phyloP scores from a whole-genome alignment of 2,888 invertebrate species.

The Drosophila flavopinicola region DNA sequence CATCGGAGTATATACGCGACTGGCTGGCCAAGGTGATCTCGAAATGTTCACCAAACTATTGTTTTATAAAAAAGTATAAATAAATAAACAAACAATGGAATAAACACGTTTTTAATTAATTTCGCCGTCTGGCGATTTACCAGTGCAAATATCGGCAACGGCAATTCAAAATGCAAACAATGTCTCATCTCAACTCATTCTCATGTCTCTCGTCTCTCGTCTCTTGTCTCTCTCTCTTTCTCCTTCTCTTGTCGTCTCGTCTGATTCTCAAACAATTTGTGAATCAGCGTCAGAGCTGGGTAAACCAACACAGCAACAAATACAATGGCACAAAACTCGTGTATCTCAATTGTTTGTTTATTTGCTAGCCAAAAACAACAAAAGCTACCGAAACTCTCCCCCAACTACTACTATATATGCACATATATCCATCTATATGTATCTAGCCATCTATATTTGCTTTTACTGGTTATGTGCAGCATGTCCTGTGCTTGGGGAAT shows the following conservation, averaged over 20 bases:
- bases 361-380: slow-evolving; percentile 77
- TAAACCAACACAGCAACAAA: slow-evolving; percentile 42
- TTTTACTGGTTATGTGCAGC: slow-evolving; percentile 40
- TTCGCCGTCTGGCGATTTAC: slow-evolving; percentile 61
- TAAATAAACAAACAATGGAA: slow-evolving; percentile 5
- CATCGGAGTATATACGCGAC: slow-evolving; percentile 92
- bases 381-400: slow-evolving; percentile 38
- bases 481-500: slow-evolving; percentile 64
- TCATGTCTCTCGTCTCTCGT: not conserved
- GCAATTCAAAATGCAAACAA: slow-evolving; percentile 79
- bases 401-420: slow-evolving; percentile 7
- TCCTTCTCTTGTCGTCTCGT: slow-evolving; percentile 28
- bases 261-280: slow-evolving; percentile 69
- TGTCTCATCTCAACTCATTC: slow-evolving; percentile 32
- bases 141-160: slow-evolving; percentile 53
- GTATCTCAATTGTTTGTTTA: slow-evolving; percentile 75
- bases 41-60: slow-evolving; percentile 1
- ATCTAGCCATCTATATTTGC: slow-evolving; percentile 44
- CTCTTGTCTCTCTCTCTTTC: slow-evolving; percentile 4
- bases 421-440: not conserved
- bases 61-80: slow-evolving; percentile 1
- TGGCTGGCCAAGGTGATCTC: slow-evolving; percentile 87
- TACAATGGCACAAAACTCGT: slow-evolving; percentile 39
- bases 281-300: slow-evolving; percentile 58
- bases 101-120: slow-evolving; percentile 74